Evolutionary conservation across 92 coral and sea anemone species (phyloP).

Genomic region (Isaurus tuberculatus): DNA sequence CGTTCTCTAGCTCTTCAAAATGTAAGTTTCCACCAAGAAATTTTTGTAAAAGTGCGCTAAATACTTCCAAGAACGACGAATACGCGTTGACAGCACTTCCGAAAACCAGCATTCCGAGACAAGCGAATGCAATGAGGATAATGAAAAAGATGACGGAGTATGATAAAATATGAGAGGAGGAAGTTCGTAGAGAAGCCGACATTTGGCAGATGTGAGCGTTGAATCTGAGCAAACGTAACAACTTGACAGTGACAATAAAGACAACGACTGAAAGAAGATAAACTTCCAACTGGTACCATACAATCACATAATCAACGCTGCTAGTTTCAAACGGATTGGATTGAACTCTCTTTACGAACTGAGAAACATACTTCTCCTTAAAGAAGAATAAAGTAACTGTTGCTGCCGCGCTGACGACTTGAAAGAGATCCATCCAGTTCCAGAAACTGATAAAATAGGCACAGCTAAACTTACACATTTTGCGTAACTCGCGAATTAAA

Average conservation of each 20-base stretch:
- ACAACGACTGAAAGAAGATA: slow-evolving; percentile 76
- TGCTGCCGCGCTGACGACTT: slow-evolving; percentile 66
- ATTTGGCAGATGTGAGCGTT: slow-evolving; percentile 89
- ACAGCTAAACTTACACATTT: slow-evolving; percentile 70
- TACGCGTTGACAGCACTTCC: slow-evolving; percentile 67
- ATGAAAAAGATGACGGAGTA: slow-evolving; percentile 74
- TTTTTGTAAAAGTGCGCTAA: slow-evolving; percentile 71
- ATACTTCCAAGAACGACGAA: slow-evolving; percentile 62
- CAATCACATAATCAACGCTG: slow-evolving; percentile 81
- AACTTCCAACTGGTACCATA: slow-evolving; percentile 81
- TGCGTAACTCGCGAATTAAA: slow-evolving; percentile 70
- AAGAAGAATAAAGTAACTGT: slow-evolving; percentile 82
- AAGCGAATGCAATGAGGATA: slow-evolving; percentile 70
- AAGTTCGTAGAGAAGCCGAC: slow-evolving; percentile 76
- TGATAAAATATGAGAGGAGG: slow-evolving; percentile 62
- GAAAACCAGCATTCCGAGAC: slow-evolving; percentile 71
- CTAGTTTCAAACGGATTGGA: slow-evolving; percentile 86
- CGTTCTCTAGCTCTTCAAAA: slow-evolving; percentile 59
- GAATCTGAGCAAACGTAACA: slow-evolving; percentile 82
- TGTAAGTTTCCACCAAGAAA: slow-evolving; percentile 80
- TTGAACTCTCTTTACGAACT: slow-evolving; percentile 74
- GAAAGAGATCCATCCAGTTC: slow-evolving; percentile 95
- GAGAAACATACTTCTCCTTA: slow-evolving; percentile 82
- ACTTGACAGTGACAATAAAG: slow-evolving; percentile 83
- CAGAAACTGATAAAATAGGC: slow-evolving; percentile 83